Evolutionary conservation across 1,140 invertebrate genomes (phyloP), one percentile per base, ranked within the genome.

Genomic region (Acromyrmex heyeri): DNA sequence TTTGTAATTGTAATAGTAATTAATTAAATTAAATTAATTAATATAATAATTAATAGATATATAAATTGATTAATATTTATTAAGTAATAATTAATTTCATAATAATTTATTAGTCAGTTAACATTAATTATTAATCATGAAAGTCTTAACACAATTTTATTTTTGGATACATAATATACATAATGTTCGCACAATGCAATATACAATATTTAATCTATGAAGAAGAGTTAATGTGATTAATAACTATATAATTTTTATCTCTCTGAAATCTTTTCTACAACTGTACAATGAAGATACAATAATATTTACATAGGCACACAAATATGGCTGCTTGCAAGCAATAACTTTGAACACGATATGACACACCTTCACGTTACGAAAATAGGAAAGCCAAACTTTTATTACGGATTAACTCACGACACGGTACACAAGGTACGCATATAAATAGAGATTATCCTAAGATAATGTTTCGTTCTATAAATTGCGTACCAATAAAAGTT

Each of bases 241-340:
- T 50, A 50, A 50, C 14, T 50, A 55, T n/a, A 21, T 16, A 61
- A 6, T 16, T 82, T 24, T 27, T 3, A 81, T 81, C 7, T 50
- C 38, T 61, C 38, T 59, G 21, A 2, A 59, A 21, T 38, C n/a
- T 16, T 67, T 44, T 69, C 14, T 30, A 21, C 12, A 24, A 24
- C 44, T 62, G 16, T 10, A 18, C 2, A 21, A 16, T 57, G 14
- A 57, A 55, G 10, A 27, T 21, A 18, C 21, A 78, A 75, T 75
- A 50, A 2, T 34, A 57, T 69, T 27, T 21, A 55, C 16, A 30
- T 69, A 72, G 83, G 70, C 64, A 87, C 78, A 16, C 4, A 59
- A 67, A 78, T 87, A 89, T 90, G 88, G 82, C 82, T 38, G 48
- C 24, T 67, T 64, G 61, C n/a, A 85, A 77, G 59, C 59, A n/a